Conservation (phyloP, 2,888 invertebrate genomes). For the Axea sp. region DNA sequence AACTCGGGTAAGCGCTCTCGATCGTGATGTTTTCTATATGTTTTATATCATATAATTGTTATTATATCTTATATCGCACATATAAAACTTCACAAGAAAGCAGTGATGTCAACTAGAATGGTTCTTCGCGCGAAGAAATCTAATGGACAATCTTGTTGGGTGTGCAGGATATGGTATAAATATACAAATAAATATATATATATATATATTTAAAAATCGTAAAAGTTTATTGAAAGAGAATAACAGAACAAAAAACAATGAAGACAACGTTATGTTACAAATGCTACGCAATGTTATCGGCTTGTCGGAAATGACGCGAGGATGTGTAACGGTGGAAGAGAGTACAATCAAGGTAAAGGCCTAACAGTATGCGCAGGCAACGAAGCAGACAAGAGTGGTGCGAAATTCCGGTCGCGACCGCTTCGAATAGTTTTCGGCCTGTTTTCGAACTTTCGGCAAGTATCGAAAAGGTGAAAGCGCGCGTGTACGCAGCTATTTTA, state of each 20-base stretch:
- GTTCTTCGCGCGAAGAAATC: slow-evolving; percentile 30
- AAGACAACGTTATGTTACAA: slow-evolving; percentile 23
- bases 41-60: neutral
- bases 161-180: slow-evolving; percentile 50
- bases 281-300: slow-evolving; percentile 59
- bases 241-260: slow-evolving; percentile 21
- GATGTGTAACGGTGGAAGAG: neutral
- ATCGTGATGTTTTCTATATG: slow-evolving; percentile 1
- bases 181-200: slow-evolving; percentile 31
- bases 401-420: slow-evolving; percentile 31
- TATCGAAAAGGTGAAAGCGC: neutral
- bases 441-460: slow-evolving; percentile 6
- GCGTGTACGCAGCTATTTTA: slow-evolving; percentile 3
- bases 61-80: neutral
- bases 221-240: slow-evolving; percentile 39
- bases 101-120: slow-evolving; percentile 8
- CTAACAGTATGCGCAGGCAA: slow-evolving; percentile 55
- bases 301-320: no score
- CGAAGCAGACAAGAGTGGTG: slow-evolving; percentile 28
- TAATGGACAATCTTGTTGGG: slow-evolving; percentile 51
- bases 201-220: slow-evolving; percentile 32
- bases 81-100: neutral
- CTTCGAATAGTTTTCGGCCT: slow-evolving; percentile 25
- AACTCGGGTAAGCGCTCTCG: slow-evolving; percentile 47
- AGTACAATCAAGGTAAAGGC: slow-evolving; percentile 42